phyloP scores from a whole-genome alignment of 2,113 vertebrate genomes.

The Saiga tatarica region DNA sequence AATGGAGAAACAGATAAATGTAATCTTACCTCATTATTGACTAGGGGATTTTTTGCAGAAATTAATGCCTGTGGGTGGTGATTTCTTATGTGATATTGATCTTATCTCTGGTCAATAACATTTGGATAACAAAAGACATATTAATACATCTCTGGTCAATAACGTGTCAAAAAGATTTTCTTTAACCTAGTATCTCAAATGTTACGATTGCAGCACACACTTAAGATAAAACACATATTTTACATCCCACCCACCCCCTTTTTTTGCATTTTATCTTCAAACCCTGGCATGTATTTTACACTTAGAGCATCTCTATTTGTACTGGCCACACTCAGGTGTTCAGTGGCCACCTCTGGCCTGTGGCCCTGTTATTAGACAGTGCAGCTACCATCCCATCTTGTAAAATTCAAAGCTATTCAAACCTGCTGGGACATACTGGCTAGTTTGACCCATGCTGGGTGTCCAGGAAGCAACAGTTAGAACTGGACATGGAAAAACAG shows the following conservation, averaged over 20 bases:
- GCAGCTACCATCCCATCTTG: not conserved
- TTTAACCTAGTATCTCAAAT: not conserved
- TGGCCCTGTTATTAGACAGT: accelerated
- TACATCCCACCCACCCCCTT: not conserved
- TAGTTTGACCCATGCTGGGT: not conserved
- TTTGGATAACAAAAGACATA: not conserved
- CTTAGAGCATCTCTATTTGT: not conserved
- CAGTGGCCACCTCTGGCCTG: not conserved
- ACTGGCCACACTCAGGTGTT: not conserved
- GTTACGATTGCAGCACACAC: not conserved
- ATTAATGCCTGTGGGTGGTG: not conserved
- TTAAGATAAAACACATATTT: not conserved
- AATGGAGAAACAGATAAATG: not conserved
- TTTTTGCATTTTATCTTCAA: not conserved
- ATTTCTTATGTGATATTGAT: not conserved
- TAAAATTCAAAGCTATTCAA: not conserved
- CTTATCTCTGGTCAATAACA: not conserved
- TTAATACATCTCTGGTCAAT: not conserved
- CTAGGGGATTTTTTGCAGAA: not conserved
- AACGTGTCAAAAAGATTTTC: not conserved
- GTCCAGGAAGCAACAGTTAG: not conserved
- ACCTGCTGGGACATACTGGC: not conserved
- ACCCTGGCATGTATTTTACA: not conserved
- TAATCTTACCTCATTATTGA: not conserved
- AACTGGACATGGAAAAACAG: not conserved